Evolutionary conservation across 2,113 vertebrate genomes (phyloP).

Genomic region (Pycnonotus jocosus): DNA sequence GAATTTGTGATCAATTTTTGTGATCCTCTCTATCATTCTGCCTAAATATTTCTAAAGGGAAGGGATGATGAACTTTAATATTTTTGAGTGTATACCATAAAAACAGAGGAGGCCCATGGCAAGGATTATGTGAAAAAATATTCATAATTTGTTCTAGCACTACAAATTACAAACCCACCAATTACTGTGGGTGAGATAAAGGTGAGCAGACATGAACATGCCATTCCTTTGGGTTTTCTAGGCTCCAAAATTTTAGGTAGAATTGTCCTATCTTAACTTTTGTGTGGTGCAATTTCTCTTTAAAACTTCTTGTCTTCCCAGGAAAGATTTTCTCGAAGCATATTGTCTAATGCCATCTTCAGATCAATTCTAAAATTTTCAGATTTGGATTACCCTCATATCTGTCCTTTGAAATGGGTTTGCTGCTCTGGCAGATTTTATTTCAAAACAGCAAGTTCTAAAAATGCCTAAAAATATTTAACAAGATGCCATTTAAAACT

Average conservation of each 20-base stretch:
- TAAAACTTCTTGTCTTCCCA: not conserved
- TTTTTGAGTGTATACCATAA: too few relatives aligned
- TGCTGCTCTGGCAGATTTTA: not conserved
- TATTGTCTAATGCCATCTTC: not conserved
- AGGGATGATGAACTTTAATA: too few relatives aligned
- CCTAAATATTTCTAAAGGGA: too few relatives aligned
- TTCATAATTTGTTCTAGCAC: too few relatives aligned
- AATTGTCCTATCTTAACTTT: not conserved
- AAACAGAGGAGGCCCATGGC: too few relatives aligned
- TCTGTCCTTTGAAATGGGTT: not conserved
- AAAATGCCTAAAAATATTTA: conserved; percentile 17
- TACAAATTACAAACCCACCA: too few relatives aligned
- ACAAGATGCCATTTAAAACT: not conserved
- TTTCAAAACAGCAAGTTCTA: not conserved
- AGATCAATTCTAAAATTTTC: not conserved
- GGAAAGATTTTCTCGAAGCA: not conserved
- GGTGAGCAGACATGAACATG: not conserved
- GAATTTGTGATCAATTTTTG: too few relatives aligned
- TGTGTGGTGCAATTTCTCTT: not conserved
- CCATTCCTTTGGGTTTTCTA: not conserved
- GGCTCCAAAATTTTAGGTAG: not conserved
- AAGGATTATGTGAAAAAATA: too few relatives aligned
- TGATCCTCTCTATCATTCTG: too few relatives aligned
- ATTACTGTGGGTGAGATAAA: not conserved
- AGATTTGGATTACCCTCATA: not conserved